These are phyloP conservation scores for Beroe forskalii DNA, from an alignment of 37 sponge, comb jelly and placozoan species.

Conservation along the genomic window DNA sequence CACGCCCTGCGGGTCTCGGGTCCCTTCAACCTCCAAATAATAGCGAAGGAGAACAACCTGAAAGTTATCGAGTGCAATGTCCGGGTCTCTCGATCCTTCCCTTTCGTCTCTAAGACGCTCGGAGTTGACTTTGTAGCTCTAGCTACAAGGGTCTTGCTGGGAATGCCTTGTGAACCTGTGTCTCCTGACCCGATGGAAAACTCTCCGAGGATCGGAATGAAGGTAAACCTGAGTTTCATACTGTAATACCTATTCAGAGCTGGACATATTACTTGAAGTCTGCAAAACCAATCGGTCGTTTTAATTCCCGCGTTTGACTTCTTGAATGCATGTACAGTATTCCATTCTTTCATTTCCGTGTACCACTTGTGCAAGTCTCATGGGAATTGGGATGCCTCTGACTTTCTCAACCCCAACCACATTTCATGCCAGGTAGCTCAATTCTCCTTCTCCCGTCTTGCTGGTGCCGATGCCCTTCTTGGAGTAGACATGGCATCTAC, in stretches of 20 bases:
- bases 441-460: slow-evolving; percentile 96
- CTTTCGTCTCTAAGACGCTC: slow-evolving; percentile 97
- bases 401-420: too few relatives aligned
- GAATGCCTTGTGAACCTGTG: slow-evolving; percentile 75
- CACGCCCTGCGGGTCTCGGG: slow-evolving; percentile 86
- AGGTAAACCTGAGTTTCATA: too few relatives aligned
- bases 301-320: too few relatives aligned
- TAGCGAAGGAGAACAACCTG: slow-evolving; percentile 94
- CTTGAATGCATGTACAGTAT: too few relatives aligned
- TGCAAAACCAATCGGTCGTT: too few relatives aligned
- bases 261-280: too few relatives aligned
- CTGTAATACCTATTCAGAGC: too few relatives aligned
- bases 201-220: slow-evolving; percentile 83
- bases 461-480: slow-evolving; percentile 92
- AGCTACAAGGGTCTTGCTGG: slow-evolving; percentile 87
- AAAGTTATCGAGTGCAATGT: slow-evolving; percentile 97
- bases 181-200: slow-evolving; percentile 62
- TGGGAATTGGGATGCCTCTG: too few relatives aligned
- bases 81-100: slow-evolving; percentile 93
- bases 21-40: slow-evolving; percentile 97
- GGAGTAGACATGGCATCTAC: slow-evolving; percentile 99
- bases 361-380: too few relatives aligned
- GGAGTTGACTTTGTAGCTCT: slow-evolving; percentile 84
- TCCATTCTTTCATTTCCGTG: too few relatives aligned
- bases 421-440: slow-evolving; percentile 83